These are phyloP conservation scores for Ceratina calcarata DNA, from an alignment of 1,140 invertebrate genomes.

Conservation along the genomic window DNA sequence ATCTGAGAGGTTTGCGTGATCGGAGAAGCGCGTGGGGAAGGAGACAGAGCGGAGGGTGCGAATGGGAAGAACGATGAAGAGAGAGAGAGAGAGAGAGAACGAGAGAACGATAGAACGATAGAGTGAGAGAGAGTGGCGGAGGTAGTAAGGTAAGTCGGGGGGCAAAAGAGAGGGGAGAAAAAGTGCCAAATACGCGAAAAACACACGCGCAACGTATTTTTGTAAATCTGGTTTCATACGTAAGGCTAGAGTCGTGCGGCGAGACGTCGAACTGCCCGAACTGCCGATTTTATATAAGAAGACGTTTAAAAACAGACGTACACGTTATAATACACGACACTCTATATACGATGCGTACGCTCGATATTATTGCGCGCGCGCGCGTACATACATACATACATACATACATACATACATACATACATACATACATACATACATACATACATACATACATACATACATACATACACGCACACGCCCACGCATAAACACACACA, in stretches of 20 bases:
- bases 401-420: constrained; percentile 14
- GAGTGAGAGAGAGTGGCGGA: constrained; percentile 3
- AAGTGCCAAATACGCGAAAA: constrained; percentile 79
- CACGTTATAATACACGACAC: constrained; percentile 41
- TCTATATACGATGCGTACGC: background rate
- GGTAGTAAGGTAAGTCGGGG: background rate
- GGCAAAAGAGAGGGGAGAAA: constrained; percentile 67
- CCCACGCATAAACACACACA: no score
- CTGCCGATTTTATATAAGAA: constrained; percentile 79
- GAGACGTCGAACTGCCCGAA: constrained; percentile 75
- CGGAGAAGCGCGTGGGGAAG: background rate
- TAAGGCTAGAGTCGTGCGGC: constrained; percentile 76
- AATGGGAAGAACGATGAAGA: background rate
- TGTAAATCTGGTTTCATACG: constrained; percentile 81
- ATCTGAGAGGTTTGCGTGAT: background rate
- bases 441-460: no score
- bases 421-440: background rate
- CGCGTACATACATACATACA: background rate
- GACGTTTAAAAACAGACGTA: constrained; percentile 61
- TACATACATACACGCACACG: no score
- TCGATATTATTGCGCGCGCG: background rate
- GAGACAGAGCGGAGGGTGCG: background rate
- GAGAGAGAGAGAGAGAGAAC: background rate
- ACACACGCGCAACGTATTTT: constrained; percentile 80
- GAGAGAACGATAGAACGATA: background rate